phyloP scores from a whole-genome alignment of 2,113 vertebrate genomes.

The Loxodonta africana region DNA sequence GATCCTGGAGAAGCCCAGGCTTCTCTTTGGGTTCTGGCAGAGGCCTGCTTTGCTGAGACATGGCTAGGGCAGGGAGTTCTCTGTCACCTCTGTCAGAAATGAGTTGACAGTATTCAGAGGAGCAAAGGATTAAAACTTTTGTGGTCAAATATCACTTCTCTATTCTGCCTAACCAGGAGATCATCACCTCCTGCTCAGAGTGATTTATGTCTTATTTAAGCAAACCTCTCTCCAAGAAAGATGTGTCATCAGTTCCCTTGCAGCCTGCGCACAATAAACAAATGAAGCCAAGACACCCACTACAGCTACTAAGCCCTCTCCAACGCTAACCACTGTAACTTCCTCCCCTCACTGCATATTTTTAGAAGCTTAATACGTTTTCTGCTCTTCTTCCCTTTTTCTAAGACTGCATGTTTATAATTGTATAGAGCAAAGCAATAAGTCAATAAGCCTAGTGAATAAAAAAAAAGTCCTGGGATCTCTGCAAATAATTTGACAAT shows the following conservation, averaged over 20 bases:
- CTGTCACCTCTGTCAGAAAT: background rate
- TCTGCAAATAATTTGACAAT: conserved; percentile 46
- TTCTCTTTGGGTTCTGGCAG: background rate
- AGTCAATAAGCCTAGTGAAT: background rate
- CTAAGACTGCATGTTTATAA: conserved; percentile 15
- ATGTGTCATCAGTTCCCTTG: background rate
- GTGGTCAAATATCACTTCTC: background rate
- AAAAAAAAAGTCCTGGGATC: background rate
- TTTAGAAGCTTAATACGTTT: conserved; percentile 58
- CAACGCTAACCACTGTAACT: background rate
- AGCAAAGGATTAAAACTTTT: background rate
- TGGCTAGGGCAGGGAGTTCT: background rate
- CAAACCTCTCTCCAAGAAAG: background rate
- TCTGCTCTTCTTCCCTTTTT: conserved; percentile 55
- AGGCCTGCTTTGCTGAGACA: background rate
- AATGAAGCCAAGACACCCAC: background rate
- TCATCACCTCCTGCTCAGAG: background rate
- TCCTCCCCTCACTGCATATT: background rate
- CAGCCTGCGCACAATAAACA: background rate
- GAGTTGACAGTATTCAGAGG: background rate
- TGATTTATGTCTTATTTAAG: background rate
- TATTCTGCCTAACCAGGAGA: background rate
- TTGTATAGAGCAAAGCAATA: background rate
- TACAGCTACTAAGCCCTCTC: background rate
- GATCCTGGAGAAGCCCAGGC: background rate